These are phyloP conservation scores for Bradypodion ventrale DNA, from an alignment of 2,797 vertebrate species.

Conservation along the genomic window DNA sequence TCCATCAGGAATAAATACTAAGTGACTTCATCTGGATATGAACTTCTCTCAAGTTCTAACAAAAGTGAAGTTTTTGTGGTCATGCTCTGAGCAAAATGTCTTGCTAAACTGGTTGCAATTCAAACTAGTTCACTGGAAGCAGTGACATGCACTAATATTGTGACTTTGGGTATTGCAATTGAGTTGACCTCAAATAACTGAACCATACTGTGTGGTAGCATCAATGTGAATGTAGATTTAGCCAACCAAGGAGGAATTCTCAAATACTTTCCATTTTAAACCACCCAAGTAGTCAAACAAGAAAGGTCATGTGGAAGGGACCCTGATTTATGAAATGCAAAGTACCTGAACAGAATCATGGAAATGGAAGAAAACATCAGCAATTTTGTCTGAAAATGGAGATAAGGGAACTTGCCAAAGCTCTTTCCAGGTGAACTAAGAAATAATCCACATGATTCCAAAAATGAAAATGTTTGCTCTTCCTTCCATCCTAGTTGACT, in stretches of 20 bases:
- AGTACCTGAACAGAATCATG: not conserved
- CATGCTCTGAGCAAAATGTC: not conserved
- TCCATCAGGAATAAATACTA: not conserved
- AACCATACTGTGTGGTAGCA: not conserved
- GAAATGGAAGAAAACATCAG: not conserved
- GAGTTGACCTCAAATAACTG: not conserved
- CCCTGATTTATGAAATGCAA: not conserved
- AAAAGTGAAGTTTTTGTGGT: not conserved
- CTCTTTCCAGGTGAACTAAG: not conserved
- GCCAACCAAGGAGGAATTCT: not conserved
- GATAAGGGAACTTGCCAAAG: not conserved
- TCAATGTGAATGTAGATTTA: not conserved
- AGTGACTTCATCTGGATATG: not conserved
- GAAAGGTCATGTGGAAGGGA: slow-evolving; percentile 6
- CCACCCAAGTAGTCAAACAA: not conserved
- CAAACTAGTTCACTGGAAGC: too few species aligned
- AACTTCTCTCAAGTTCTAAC: not conserved
- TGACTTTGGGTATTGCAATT: not conserved
- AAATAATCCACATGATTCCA: not conserved
- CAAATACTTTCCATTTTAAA: not conserved
- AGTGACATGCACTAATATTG: not conserved
- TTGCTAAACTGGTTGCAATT: not conserved
- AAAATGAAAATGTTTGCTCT: not conserved
- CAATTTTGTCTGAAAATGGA: not conserved
- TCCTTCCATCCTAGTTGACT: not conserved